Percentiles rank a stretch among this genome's conserved stretches.
Evolutionary conservation across 2,113 vertebrate species (phyloP).

Genomic region (Morphnarchus princeps): DNA sequence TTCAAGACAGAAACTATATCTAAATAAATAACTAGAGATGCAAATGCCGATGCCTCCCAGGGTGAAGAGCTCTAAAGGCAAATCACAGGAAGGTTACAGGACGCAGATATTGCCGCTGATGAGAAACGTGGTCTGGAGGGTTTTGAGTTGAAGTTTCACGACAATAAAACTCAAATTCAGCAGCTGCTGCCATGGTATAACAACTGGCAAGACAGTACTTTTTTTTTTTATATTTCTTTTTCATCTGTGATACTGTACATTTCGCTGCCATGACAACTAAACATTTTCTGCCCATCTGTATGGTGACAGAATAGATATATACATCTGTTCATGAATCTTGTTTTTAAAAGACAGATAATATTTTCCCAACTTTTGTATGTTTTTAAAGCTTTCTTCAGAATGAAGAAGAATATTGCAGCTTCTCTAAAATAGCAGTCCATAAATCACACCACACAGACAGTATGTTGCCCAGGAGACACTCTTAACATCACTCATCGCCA

Average conservation of each 20-base stretch:
- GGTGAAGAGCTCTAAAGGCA: background rate
- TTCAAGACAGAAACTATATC: background rate
- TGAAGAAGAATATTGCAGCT: background rate
- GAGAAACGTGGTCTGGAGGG: constrained; percentile 27
- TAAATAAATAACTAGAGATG: background rate
- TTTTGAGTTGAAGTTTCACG: constrained; percentile 43
- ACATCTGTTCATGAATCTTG: constrained; percentile 42
- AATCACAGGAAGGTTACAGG: background rate
- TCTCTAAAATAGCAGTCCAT: background rate
- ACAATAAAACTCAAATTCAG: constrained; percentile 43
- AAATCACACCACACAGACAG: constrained; percentile 26
- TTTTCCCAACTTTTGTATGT: constrained; percentile 28
- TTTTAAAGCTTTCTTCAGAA: constrained; percentile 10
- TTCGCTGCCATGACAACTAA: constrained; percentile 59
- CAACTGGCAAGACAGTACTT: constrained; percentile 44
- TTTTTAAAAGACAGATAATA: constrained; percentile 43
- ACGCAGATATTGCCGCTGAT: background rate
- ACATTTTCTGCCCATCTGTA: constrained; percentile 43
- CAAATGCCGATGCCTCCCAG: background rate
- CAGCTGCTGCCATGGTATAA: constrained; percentile 46
- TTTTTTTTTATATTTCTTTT: background rate
- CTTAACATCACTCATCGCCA: background rate
- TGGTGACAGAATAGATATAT: constrained; percentile 40
- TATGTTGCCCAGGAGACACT: constrained; percentile 6
- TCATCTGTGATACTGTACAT: constrained; percentile 49